Conservation (phyloP, 1,140 invertebrate species). For the Pogonus chalceus region DNA sequence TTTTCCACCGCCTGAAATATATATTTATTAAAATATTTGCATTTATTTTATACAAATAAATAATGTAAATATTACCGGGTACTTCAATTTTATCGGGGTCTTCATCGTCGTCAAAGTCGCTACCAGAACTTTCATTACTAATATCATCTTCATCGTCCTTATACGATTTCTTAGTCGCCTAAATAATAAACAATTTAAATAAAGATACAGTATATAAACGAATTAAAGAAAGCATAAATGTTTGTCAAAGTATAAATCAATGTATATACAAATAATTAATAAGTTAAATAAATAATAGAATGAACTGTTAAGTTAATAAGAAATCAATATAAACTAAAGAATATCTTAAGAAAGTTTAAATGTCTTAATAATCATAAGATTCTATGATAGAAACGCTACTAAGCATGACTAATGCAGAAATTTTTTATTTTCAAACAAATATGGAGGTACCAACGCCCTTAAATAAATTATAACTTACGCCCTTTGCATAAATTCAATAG, state of each 20-base stretch:
- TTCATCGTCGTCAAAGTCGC: slow-evolving; percentile 78
- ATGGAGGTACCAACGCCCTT: background rate
- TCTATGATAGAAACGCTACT: too few relatives aligned
- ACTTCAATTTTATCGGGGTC: slow-evolving; percentile 86
- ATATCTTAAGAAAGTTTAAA: too few relatives aligned
- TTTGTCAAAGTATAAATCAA: too few relatives aligned
- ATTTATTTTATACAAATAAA: slow-evolving; percentile 5
- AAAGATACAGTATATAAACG: too few relatives aligned
- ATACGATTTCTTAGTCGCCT: background rate
- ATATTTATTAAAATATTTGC: slow-evolving; percentile 7
- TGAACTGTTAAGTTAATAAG: too few relatives aligned
- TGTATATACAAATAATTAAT: too few relatives aligned
- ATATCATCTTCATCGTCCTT: background rate
- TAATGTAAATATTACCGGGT: slow-evolving; percentile 48
- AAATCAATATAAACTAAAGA: too few relatives aligned
- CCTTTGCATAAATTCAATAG: background rate
- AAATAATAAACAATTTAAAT: too few relatives aligned
- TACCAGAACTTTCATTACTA: slow-evolving; percentile 53
- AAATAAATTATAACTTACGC: slow-evolving; percentile 2
- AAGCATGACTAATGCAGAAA: background rate
- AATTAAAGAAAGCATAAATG: too few relatives aligned
- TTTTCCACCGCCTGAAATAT: slow-evolving; percentile 60
- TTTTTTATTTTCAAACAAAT: slow-evolving; percentile 7
- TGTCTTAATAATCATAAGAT: too few relatives aligned
- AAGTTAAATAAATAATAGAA: too few relatives aligned